Base-by-base conservation (phyloP, 2,113 vertebrate genomes). In the Micromys minutus region DNA sequence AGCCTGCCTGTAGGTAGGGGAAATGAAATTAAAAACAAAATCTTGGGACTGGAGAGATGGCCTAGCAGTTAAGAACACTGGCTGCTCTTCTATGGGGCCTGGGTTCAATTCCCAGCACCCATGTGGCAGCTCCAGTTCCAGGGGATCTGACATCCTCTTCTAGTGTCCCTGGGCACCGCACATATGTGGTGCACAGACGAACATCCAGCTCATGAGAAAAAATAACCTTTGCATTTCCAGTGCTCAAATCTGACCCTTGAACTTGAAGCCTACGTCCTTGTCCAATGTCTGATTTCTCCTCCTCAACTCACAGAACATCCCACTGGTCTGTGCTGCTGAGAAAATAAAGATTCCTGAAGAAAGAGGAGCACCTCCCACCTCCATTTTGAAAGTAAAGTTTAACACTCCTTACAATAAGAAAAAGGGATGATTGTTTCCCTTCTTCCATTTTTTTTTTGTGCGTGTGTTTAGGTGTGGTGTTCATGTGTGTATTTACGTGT, bases 181-280 rank as follows among this genome's bases (percentile, higher is more conserved):
- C 10, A 50, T 47, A 50, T 50, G 45, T 77, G 26, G 75, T 77
- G 45, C 75, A 50, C 29, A 50, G 6, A 17, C 13, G 50, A 50
- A 50, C 45, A 77, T 34, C 26, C 45, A 76, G 11, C 17, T 79
- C 52, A 52, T 79, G 8, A 79, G 39, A 31, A 77, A 19, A 34
- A 63, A 81, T 34, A 59, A 85, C 76, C 55, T 76, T 47, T 75
- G 36, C 59, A 42, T 90, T 45, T 76, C 87, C 65, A 69, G 7
- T 65, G 39, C 91, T 24, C 94, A 95, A 74, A 81, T 81, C 55
- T 91, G 79, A 79, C 47, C 31, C 50, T 91, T 95, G 69, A 84
- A 87, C 88, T 65, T 91, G 83, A 94, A 69, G 19, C n/a, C n/a
- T n/a, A 59, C 1, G 10, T 52, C 31, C 16, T 79, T 36, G 47